Conservation (phyloP, 2,797 vertebrate genomes). For the Sebastes vulpes region DNA sequence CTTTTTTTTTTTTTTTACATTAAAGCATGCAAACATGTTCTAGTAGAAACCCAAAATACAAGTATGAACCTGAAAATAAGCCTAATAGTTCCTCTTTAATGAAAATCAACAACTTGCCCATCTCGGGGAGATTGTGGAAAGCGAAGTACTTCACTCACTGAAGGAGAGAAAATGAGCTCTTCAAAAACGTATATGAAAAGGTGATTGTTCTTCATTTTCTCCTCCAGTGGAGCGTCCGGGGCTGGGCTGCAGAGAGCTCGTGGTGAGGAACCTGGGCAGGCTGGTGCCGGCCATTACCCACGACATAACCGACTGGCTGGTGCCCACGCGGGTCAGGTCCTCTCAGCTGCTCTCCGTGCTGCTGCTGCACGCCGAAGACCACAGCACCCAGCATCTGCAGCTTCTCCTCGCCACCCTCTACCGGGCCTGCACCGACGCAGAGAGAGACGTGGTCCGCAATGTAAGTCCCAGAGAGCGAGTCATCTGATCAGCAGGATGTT, state of each 20-base stretch:
- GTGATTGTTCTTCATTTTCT: background rate
- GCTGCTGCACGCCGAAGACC: slow-evolving; percentile 93
- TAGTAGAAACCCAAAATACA: too few species aligned
- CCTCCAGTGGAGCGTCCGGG: slow-evolving; percentile 88
- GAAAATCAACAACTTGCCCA: background rate
- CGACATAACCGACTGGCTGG: slow-evolving; percentile 93
- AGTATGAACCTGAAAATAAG: too few species aligned
- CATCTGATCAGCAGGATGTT: slow-evolving; percentile 1
- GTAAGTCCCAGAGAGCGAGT: slow-evolving; percentile 82
- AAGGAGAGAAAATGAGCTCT: background rate
- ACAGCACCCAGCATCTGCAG: slow-evolving; percentile 93
- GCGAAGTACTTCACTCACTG: background rate
- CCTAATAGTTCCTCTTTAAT: background rate
- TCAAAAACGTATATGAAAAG: background rate
- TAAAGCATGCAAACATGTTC: too few species aligned
- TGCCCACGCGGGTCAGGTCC: slow-evolving; percentile 89
- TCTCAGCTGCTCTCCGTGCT: slow-evolving; percentile 90
- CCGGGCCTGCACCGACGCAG: slow-evolving; percentile 86
- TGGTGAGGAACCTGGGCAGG: slow-evolving; percentile 92
- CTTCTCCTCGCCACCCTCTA: slow-evolving; percentile 88
- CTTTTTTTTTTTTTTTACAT: too few species aligned
- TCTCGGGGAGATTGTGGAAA: background rate
- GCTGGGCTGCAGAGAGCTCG: slow-evolving; percentile 94
- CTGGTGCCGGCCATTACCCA: slow-evolving; percentile 90
- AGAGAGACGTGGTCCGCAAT: slow-evolving; percentile 86